phyloP scores from a whole-genome alignment of 2,113 vertebrate species.

The Pangasianodon gigas region DNA sequence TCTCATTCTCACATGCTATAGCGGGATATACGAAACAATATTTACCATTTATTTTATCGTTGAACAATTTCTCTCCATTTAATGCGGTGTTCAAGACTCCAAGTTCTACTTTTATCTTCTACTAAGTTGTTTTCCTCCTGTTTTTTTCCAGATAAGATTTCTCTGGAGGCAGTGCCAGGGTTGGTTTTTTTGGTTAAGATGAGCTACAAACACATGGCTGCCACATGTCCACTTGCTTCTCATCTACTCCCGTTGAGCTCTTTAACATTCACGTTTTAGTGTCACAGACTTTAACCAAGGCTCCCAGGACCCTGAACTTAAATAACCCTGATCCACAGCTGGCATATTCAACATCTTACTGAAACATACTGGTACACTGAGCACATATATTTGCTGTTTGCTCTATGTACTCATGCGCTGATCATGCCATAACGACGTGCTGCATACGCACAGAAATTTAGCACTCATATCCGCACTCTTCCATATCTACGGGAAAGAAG shows the following conservation, averaged over 20 bases:
- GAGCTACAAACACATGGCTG: slow-evolving; percentile 40
- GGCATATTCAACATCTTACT: neutral
- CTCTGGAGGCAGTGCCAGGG: neutral
- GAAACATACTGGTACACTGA: too few relatives aligned
- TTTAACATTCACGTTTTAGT: slow-evolving; percentile 18
- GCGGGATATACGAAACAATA: neutral
- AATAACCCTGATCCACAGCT: slow-evolving; percentile 37
- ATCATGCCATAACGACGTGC: neutral
- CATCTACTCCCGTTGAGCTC: neutral
- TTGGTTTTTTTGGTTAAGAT: neutral
- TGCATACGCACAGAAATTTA: neutral
- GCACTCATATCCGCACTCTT: too few relatives aligned
- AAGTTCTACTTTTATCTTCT: slow-evolving; percentile 1
- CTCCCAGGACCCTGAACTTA: slow-evolving; percentile 13
- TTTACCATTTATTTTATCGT: neutral
- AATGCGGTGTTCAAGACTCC: neutral
- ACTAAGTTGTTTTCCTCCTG: slow-evolving; percentile 1
- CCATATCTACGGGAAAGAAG: neutral
- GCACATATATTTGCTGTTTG: neutral
- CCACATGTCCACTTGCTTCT: slow-evolving; percentile 48
- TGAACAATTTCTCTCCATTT: neutral
- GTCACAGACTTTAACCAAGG: slow-evolving; percentile 24
- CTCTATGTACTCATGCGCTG: neutral
- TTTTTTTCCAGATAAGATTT: neutral
- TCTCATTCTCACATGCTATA: neutral